Conservation (phyloP, 2,113 vertebrate genomes). For the Rhabdomys dilectus region DNA sequence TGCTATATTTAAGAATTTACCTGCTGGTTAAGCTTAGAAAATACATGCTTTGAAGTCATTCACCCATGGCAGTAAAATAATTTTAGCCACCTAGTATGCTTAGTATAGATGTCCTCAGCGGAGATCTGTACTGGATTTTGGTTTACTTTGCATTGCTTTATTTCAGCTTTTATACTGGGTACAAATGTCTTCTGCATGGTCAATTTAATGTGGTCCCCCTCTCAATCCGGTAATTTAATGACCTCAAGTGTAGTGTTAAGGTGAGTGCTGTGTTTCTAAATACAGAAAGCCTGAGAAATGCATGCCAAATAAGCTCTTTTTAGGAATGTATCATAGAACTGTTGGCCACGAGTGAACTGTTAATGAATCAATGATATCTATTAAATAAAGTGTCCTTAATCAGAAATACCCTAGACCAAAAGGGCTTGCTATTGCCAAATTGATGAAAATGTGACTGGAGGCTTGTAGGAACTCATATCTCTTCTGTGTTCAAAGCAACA, state of each 20-base stretch:
- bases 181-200: background rate
- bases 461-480: background rate
- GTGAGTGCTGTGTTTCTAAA: background rate
- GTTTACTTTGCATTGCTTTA: background rate
- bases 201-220: background rate
- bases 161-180: background rate
- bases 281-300: background rate
- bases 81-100: background rate
- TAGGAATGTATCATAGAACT: background rate
- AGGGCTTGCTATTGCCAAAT: background rate
- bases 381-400: background rate
- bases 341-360: background rate
- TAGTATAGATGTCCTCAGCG: background rate
- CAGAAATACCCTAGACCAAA: background rate
- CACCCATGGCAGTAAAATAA: background rate
- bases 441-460: background rate
- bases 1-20: background rate
- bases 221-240: background rate
- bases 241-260: background rate
- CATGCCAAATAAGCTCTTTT: background rate
- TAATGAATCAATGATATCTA: background rate
- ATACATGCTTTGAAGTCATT: background rate
- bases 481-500: background rate
- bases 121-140: background rate
- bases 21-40: background rate